Conservation (phyloP, 2,113 vertebrate species). For the Cettia cetti region DNA sequence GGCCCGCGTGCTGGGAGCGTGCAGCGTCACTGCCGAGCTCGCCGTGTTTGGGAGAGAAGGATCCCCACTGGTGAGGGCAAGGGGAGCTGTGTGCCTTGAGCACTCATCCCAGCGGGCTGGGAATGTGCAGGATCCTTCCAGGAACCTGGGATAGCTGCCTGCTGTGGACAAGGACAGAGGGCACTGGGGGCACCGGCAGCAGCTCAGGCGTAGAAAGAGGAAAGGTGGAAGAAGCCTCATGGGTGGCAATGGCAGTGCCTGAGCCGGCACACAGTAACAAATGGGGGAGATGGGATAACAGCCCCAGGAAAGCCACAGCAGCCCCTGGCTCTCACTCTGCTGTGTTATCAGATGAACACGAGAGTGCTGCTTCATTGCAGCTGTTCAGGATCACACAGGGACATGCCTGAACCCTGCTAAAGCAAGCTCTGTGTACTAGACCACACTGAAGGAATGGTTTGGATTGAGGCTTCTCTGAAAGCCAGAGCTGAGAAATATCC, state of each 20-base stretch:
- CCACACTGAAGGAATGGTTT: neutral
- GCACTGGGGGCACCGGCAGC: neutral
- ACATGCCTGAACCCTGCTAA: neutral
- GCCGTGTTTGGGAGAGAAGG: constrained; percentile 73
- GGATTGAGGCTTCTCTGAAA: neutral
- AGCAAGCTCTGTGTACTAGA: neutral
- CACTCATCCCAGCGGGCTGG: rapidly evolving
- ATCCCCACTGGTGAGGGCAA: constrained; percentile 75
- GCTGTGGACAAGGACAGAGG: neutral
- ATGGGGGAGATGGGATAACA: neutral
- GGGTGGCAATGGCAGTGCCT: neutral
- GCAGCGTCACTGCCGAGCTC: constrained; percentile 47
- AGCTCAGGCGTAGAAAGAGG: neutral
- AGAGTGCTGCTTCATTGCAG: neutral
- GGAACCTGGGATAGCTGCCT: neutral
- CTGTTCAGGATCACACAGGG: neutral
- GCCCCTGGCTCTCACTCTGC: neutral
- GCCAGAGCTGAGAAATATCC: neutral
- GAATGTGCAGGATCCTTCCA: neutral
- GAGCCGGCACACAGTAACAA: rapidly evolving
- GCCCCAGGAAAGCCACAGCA: neutral
- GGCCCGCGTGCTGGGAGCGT: constrained; percentile 66
- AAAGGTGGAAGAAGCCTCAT: neutral
- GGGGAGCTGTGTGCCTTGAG: neutral
- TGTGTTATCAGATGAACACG: neutral